Evolutionary conservation across 2,113 vertebrate species (phyloP).

Genomic region (Siniperca knerii): DNA sequence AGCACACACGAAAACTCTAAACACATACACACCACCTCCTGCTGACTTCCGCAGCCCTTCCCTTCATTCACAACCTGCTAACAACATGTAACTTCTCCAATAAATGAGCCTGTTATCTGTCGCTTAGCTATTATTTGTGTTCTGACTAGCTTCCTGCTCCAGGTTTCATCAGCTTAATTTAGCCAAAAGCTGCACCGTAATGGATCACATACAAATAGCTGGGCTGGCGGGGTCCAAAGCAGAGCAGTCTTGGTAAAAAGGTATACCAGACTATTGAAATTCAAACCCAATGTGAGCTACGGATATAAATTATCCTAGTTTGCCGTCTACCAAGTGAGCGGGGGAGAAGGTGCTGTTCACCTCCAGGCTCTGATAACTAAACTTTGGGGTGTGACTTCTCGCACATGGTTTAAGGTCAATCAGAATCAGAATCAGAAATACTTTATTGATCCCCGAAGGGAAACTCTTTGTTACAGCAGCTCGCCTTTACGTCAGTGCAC

Average conservation of each 20-base stretch:
- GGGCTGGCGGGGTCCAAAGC: constrained; percentile 10
- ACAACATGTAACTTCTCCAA: constrained; percentile 13
- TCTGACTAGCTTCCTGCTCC: constrained; percentile 54
- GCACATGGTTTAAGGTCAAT: constrained; percentile 33
- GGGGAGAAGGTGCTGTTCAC: constrained; percentile 7
- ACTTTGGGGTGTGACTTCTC: background rate
- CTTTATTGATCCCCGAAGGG: no score
- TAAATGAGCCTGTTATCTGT: constrained; percentile 32
- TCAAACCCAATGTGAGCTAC: constrained; percentile 3
- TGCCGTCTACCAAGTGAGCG: background rate
- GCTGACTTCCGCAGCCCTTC: constrained; percentile 23
- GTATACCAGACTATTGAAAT: constrained; percentile 7
- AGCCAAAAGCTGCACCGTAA: constrained; percentile 51
- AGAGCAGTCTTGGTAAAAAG: constrained; percentile 27
- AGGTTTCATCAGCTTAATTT: constrained; percentile 55
- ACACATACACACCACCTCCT: constrained; percentile 6
- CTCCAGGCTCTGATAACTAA: constrained; percentile 45
- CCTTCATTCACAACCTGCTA: constrained; percentile 28
- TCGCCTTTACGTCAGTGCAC: no score
- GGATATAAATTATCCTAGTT: constrained; percentile 6
- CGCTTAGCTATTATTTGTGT: constrained; percentile 42
- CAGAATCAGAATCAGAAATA: no score
- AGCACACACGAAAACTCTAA: constrained; percentile 10
- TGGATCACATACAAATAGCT: constrained; percentile 52
- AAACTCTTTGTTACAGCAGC: no score